A percentile compares a stretch with the other conserved stretches of the same genome.
Conservation (phyloP, 2,113 vertebrate genomes). For the Nothobranchius furzeri region DNA sequence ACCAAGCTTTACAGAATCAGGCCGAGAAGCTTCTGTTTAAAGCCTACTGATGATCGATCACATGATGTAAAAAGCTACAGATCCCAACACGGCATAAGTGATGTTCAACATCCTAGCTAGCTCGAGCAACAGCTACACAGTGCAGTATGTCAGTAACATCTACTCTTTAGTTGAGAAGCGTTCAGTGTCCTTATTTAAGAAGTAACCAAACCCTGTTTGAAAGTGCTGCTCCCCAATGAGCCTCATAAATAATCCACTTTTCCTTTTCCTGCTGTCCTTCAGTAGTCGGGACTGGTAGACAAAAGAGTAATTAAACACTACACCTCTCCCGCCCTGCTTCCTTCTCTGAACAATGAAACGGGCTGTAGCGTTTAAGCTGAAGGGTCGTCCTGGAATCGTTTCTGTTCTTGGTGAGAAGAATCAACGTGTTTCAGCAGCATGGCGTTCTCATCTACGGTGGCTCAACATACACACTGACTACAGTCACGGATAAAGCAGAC, state of each 20-base stretch:
- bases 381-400: conserved; percentile 4
- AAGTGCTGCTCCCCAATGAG: conserved; percentile 16
- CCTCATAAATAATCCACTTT: conserved; percentile 37
- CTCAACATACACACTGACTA: conserved; percentile 4
- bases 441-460: not conserved
- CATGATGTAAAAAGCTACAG: conserved; percentile 1
- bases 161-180: conserved; percentile 18
- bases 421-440: conserved; percentile 1
- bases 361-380: not conserved
- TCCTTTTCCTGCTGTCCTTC: conserved; percentile 15
- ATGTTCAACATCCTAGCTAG: not conserved
- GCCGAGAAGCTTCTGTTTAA: not conserved
- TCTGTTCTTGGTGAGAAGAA: conserved; percentile 18
- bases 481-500: conserved; percentile 29
- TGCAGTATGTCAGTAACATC: not conserved
- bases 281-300: conserved; percentile 17
- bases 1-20: not conserved
- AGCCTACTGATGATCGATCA: conserved; percentile 2
- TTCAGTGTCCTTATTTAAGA: conserved; percentile 1
- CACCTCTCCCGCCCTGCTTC: conserved; percentile 30
- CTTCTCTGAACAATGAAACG: conserved; percentile 43
- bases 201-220: conserved; percentile 30
- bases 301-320: conserved; percentile 46
- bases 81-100: not conserved
- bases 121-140: not conserved